phyloP scores from a whole-genome alignment of 2,888 invertebrate species.

The Thecophora atra region DNA sequence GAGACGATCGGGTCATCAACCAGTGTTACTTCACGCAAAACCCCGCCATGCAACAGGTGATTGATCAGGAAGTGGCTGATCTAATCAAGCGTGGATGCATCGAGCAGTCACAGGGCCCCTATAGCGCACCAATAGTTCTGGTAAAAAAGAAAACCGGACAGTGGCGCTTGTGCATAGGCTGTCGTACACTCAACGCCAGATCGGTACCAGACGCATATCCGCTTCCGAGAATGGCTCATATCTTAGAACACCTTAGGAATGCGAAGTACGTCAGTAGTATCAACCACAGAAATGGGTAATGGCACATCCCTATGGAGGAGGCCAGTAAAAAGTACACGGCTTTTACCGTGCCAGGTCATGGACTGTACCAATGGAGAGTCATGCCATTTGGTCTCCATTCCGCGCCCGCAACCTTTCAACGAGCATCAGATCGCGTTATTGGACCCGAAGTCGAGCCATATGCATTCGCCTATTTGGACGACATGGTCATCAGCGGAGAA shows the following conservation, averaged over 20 bases:
- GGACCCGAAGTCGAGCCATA: not conserved
- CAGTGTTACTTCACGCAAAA: conserved; percentile 38
- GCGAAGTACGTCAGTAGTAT: not conserved
- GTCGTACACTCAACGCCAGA: not conserved
- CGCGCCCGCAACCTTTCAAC: not conserved
- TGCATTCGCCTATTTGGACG: conserved; percentile 3
- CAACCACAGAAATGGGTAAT: not conserved
- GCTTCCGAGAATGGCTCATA: not conserved
- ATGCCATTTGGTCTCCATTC: conserved; percentile 25
- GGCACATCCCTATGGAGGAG: not conserved
- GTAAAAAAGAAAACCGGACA: conserved; percentile 36
- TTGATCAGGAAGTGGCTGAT: conserved; percentile 33
- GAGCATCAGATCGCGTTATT: not conserved
- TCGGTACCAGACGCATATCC: not conserved
- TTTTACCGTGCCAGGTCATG: not conserved
- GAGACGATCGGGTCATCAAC: conserved; percentile 38
- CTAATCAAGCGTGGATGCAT: conserved; percentile 30
- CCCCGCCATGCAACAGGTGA: conserved; percentile 35
- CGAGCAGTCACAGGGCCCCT: conserved; percentile 35
- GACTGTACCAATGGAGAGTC: conserved; percentile 20
- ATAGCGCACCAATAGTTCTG: conserved; percentile 37
- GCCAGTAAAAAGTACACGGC: not conserved
- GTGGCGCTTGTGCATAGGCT: conserved; percentile 27
- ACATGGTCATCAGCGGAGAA: not conserved
- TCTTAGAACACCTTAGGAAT: not conserved